Evolutionary conservation across 2,797 vertebrate species (phyloP).

Genomic region (Pangasius sanitwongsei): DNA sequence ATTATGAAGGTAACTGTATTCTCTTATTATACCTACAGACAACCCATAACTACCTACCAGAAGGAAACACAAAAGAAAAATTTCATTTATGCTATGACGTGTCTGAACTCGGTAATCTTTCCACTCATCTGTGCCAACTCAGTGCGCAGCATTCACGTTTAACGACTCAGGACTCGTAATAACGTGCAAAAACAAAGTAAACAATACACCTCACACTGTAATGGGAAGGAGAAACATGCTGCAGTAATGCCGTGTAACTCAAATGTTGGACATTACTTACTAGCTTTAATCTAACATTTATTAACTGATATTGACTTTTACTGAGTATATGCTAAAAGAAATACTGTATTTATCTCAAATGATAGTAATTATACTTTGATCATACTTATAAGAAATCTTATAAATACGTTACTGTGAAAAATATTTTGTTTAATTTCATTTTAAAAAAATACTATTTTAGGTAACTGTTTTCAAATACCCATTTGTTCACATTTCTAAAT

Average conservation of each 20-base stretch:
- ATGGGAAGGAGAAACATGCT: neutral
- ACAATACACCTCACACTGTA: neutral
- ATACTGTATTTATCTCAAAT: too few relatives aligned
- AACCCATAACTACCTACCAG: neutral
- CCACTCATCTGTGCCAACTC: neutral
- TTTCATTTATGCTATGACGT: neutral
- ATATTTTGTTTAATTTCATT: too few relatives aligned
- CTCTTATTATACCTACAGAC: constrained; percentile 2
- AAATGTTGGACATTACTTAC: neutral
- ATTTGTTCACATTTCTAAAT: too few relatives aligned
- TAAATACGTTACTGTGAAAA: too few relatives aligned
- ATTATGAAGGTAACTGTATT: neutral
- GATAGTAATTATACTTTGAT: too few relatives aligned
- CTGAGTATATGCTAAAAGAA: too few relatives aligned
- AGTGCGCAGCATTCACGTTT: neutral
- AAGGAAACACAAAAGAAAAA: neutral
- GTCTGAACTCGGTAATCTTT: neutral
- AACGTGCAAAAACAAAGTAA: neutral
- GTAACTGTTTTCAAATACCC: too few relatives aligned
- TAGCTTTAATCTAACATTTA: too few relatives aligned
- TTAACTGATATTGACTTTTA: too few relatives aligned
- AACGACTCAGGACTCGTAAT: neutral
- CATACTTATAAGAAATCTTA: too few relatives aligned
- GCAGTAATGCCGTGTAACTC: neutral
- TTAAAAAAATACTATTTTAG: too few relatives aligned